Base-by-base conservation (phyloP, 1,140 invertebrate species). In the Aporrectodea caliginosa region DNA sequence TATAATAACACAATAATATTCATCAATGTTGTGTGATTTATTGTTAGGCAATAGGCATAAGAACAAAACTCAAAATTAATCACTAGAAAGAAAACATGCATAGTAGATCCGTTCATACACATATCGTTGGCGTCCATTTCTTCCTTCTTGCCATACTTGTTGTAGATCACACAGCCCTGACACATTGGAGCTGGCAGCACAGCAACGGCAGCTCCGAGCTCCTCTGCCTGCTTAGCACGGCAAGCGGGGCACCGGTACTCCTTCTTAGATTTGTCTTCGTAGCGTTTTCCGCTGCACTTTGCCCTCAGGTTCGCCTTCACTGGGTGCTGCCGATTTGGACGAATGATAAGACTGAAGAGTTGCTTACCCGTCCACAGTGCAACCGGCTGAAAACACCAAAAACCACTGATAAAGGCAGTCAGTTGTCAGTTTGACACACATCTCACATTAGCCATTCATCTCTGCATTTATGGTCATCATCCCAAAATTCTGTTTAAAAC, bases 361-460 rank as follows among this genome's bases (percentile, higher is more conserved):
- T 99, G 98, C 87, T 99, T 99, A 16, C 98, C 98, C 1, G 96
- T 98, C 98, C 98, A 99, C 22, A 99, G 88, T 79, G 89, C 86
- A 68, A 90, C 88, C 0, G 98, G 98, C 90, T 92, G 83, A 73
- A 86, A 87, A 81, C 80, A 29, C 2, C n/a, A n/a, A n/a, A n/a
- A n/a, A n/a, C n/a, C n/a, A n/a, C n/a, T n/a, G n/a, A n/a, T n/a
- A n/a, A n/a, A n/a, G n/a, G n/a, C n/a, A n/a, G n/a, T n/a, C n/a
- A n/a, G n/a, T n/a, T n/a, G n/a, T n/a, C n/a, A n/a, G n/a, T n/a
- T n/a, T n/a, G n/a, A n/a, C n/a, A n/a, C n/a, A n/a, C n/a, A n/a
- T n/a, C n/a, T n/a, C n/a, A n/a, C n/a, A n/a, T n/a, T n/a, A n/a
- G n/a, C n/a, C n/a, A n/a, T n/a, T n/a, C n/a, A n/a, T n/a, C n/a